Evolutionary conservation across 2,888 invertebrate genomes (phyloP).

Genomic region (Zaprionus obscuricornis): DNA sequence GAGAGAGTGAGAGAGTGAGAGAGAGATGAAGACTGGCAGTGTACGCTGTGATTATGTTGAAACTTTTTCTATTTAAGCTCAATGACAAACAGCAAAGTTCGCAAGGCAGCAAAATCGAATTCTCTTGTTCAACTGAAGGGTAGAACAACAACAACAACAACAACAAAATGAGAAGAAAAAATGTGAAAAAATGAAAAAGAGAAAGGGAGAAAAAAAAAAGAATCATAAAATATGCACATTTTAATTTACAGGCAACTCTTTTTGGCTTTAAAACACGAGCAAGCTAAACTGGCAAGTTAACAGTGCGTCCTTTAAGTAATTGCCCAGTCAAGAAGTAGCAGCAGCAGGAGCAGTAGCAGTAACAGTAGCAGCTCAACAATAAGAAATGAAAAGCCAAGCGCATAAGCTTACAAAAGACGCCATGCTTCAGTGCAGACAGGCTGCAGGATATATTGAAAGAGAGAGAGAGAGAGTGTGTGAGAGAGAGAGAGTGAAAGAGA

Average conservation of each 20-base stretch:
- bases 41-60: conserved; percentile 30
- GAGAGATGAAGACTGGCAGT: too few relatives aligned
- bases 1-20: neutral
- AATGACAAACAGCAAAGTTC: conserved; percentile 51
- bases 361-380: too few relatives aligned
- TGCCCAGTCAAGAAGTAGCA: conserved; percentile 12
- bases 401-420: conserved; percentile 16
- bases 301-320: conserved; percentile 26
- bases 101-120: conserved; percentile 40
- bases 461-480: too few relatives aligned
- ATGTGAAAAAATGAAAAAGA: too few relatives aligned
- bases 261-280: conserved; percentile 12
- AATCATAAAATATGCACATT: conserved; percentile 58
- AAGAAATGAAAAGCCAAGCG: conserved; percentile 31
- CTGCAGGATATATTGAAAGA: too few relatives aligned
- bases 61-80: conserved; percentile 55
- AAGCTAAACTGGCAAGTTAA: neutral
- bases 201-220: too few relatives aligned
- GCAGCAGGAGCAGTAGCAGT: too few relatives aligned
- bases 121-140: conserved; percentile 10
- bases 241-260: conserved; percentile 40
- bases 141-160: too few relatives aligned
- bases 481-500: too few relatives aligned
- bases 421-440: conserved; percentile 19
- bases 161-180: neutral